These are phyloP conservation scores for Arge pagana DNA, from an alignment of 2,888 invertebrate genomes.

Conservation along the genomic window DNA sequence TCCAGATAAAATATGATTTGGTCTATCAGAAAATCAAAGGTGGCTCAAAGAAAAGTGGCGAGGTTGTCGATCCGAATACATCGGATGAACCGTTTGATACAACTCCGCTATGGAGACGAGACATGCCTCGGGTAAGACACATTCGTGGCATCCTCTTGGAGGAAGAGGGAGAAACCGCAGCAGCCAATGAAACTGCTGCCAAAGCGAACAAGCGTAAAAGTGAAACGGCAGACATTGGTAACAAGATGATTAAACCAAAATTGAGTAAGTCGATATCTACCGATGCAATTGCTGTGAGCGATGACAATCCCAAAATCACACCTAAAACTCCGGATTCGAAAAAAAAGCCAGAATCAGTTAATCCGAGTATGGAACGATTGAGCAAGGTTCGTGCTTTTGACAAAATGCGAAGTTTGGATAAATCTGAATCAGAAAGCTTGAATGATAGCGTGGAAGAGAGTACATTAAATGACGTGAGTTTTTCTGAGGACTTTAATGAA, in stretches of 20 bases:
- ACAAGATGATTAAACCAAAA: conserved; percentile 38
- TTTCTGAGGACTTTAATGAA: conserved; percentile 24
- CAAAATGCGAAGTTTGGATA: conserved; percentile 12
- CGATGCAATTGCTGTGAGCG: conserved; percentile 34
- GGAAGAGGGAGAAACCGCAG: conserved; percentile 54
- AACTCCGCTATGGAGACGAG: conserved; percentile 67
- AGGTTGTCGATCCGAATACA: conserved; percentile 35
- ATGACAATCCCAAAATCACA: background rate
- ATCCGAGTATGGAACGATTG: conserved; percentile 4
- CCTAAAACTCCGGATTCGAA: conserved; percentile 25
- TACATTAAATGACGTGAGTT: background rate
- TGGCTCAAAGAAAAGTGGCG: conserved; percentile 41
- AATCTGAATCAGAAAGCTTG: conserved; percentile 4
- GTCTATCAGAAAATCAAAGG: conserved; percentile 62
- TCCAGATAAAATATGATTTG: conserved; percentile 42
- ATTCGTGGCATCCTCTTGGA: conserved; percentile 67
- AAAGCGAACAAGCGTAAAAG: conserved; percentile 39
- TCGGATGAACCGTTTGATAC: conserved; percentile 60
- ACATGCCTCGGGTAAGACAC: conserved; percentile 63
- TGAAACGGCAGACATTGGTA: conserved; percentile 35
- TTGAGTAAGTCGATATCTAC: conserved; percentile 34
- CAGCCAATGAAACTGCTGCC: conserved; percentile 36
- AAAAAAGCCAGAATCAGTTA: conserved; percentile 18
- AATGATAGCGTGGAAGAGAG: conserved; percentile 33
- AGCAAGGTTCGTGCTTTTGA: conserved; percentile 17